phyloP scores from a whole-genome alignment of 1,140 invertebrate species.

The Drosophila simulans region DNA sequence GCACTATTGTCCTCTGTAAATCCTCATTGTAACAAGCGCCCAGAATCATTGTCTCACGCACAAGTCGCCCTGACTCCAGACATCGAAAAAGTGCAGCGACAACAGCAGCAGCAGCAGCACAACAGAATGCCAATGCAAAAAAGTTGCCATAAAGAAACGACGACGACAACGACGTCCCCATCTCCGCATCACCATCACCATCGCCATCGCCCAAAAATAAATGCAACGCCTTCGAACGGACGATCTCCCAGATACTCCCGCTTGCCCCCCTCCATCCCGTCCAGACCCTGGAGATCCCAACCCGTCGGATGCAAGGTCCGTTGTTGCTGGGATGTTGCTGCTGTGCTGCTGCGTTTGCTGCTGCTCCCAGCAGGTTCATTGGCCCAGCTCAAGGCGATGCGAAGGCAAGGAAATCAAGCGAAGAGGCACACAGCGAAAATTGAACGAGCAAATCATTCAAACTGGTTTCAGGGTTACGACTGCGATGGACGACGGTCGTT shows the following conservation, averaged over 20 bases:
- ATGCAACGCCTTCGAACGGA: constrained; percentile 61
- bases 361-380: constrained; percentile 59
- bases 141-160: constrained; percentile 77
- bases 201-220: constrained; percentile 77
- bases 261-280: constrained; percentile 18
- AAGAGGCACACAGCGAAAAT: constrained; percentile 27
- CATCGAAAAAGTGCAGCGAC: constrained; percentile 59
- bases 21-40: constrained; percentile 84
- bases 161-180: constrained; percentile 24
- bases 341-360: constrained; percentile 41
- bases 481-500: constrained; percentile 13
- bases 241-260: constrained; percentile 46
- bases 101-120: constrained; percentile 51
- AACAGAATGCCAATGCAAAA: constrained; percentile 65
- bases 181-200: constrained; percentile 29
- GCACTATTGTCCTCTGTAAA: constrained; percentile 85
- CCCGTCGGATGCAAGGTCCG: constrained; percentile 23
- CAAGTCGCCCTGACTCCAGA: constrained; percentile 70
- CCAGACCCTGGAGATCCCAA: constrained; percentile 41
- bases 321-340: constrained; percentile 36
- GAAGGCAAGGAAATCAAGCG: constrained; percentile 54
- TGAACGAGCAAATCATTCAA: constrained; percentile 35
- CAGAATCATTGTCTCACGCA: constrained; percentile 83
- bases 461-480: constrained; percentile 29
- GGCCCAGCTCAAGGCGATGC: constrained; percentile 59